A percentile compares a stretch with the other conserved stretches of the same genome.
Conservation (phyloP, 2,113 vertebrate genomes). For the Cygnus buccinator region DNA sequence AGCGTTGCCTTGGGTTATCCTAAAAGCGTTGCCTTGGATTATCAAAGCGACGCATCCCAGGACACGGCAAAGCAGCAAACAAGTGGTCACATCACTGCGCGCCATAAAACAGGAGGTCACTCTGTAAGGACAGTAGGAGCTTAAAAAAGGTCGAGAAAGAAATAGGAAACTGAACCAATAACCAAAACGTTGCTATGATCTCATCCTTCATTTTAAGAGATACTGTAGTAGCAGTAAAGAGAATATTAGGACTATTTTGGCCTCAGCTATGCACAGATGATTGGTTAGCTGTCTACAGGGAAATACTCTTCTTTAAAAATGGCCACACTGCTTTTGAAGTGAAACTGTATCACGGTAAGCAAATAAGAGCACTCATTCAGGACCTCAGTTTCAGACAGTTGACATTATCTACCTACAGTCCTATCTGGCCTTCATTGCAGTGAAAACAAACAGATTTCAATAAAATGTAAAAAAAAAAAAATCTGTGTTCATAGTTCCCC, state of each 20-base stretch:
- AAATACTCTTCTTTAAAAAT: constrained; percentile 64
- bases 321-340: constrained; percentile 64
- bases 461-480: no score
- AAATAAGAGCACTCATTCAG: constrained; percentile 45
- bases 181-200: constrained; percentile 79
- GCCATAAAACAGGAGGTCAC: constrained; percentile 62
- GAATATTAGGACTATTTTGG: constrained; percentile 82
- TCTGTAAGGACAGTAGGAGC: constrained; percentile 64
- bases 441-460: not conserved
- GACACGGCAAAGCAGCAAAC: constrained; percentile 65
- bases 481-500: not conserved
- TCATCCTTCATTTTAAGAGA: constrained; percentile 80
- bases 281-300: constrained; percentile 74
- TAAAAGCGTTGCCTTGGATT: not conserved
- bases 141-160: constrained; percentile 79
- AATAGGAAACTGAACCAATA: constrained; percentile 78
- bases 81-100: constrained; percentile 67
- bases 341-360: constrained; percentile 54
- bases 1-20: not conserved
- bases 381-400: not conserved
- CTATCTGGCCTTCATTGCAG: not conserved
- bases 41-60: constrained; percentile 63
- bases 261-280: constrained; percentile 70
- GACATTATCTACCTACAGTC: accelerated
- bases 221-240: constrained; percentile 75